Base-by-base conservation (phyloP, 2,888 invertebrate genomes). In the Spicauda simplicius region DNA sequence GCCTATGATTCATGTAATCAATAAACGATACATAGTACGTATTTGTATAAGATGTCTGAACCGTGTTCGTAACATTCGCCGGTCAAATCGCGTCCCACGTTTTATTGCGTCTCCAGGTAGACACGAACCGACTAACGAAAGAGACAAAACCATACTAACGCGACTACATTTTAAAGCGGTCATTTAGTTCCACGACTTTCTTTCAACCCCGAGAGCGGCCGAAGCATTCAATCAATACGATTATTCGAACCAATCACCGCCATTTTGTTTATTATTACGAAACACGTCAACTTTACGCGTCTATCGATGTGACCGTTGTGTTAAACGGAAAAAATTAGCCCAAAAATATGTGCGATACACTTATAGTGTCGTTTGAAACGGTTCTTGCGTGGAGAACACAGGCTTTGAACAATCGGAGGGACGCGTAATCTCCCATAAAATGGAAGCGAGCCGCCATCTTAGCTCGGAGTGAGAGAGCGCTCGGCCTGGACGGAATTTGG, bases 371-470 rank as follows among this genome's bases (percentile, higher is more conserved):
- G 55, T 18, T 50, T 25, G 30, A 50, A 66, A 66, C 66, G 50
- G 61, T 61, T 56, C 41, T 41, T 8, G 56, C 60, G 66, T 48
- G 61, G 61, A 55, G 56, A 45, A 56, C 60, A 37, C 87, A 92
- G 92, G 92, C 84, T 93, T 91, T 91, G 88, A 87, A 83, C 82
- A 81, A 79, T 79, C 80, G 77, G 74, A 75, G 88, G 87, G 86
- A 87, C 86, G 88, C 87, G 86, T 91, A 92, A 91, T 91, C 92
- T 90, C 88, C 89, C 86, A 93, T 92, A 93, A 93, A 93, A 93
- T 93, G 93, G 92, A 88, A 87, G 89, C 89, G 85, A 86, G 82
- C 90, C 83, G 92, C 92, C 92, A 91, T 92, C 91, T 93, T 91
- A 88, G 90, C 85, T 85, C 82, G 89, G 91, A 88, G 91, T 88